Evolutionary conservation across 2,113 vertebrate genomes (phyloP).

Genomic region (Saccopteryx leptura): DNA sequence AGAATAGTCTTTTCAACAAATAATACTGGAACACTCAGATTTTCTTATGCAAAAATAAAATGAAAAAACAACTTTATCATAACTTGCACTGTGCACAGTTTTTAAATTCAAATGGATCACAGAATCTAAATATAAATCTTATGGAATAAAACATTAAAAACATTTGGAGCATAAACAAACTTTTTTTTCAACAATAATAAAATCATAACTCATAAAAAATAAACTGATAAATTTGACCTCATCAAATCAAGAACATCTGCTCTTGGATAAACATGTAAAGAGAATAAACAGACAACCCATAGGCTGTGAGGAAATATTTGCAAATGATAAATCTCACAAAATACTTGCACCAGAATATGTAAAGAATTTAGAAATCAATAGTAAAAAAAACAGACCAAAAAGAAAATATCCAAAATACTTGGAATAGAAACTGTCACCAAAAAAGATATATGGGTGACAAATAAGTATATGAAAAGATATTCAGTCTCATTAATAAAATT

Average conservation of each 20-base stretch:
- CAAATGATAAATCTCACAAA: background rate
- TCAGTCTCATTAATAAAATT: background rate
- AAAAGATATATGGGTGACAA: background rate
- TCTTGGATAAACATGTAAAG: background rate
- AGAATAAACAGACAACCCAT: background rate
- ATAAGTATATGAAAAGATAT: slow-evolving; percentile 1
- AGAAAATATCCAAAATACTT: slow-evolving; percentile 29
- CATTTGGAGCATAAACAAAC: background rate
- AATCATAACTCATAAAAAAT: background rate
- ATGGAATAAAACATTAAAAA: background rate
- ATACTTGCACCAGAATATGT: background rate
- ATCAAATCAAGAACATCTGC: background rate
- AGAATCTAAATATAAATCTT: slow-evolving; percentile 16
- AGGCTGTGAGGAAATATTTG: background rate
- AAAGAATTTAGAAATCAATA: background rate
- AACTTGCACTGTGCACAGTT: background rate
- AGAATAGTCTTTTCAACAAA: slow-evolving; percentile 29
- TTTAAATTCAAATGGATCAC: slow-evolving; percentile 16
- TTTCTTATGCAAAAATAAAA: slow-evolving; percentile 11
- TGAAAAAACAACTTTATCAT: background rate
- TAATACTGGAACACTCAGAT: background rate
- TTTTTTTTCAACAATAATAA: background rate
- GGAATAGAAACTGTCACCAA: background rate
- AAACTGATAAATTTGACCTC: background rate
- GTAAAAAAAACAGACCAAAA: background rate